Base-by-base conservation (phyloP, 2,113 vertebrate genomes). In the Lipophrys pholis region DNA sequence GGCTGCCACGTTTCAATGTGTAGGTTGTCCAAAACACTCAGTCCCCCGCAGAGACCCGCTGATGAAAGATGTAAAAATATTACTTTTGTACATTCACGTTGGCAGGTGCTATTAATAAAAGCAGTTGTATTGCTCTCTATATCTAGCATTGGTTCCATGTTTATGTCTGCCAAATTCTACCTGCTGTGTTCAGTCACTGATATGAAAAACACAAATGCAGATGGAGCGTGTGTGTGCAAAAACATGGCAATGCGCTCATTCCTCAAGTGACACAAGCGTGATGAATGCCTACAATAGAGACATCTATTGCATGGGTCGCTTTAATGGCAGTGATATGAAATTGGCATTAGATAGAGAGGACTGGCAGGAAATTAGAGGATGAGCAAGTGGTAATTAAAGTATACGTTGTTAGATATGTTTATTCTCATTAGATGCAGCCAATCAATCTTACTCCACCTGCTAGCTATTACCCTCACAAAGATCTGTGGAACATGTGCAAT, bases 401-500 rank as follows among this genome's bases (percentile, higher is more conserved):
- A 40, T 21, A 74, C 63, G 17, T 65, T 72, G 61, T 71, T 62
- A 17, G 54, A 64, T 52, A 57, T 66, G 60, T 87, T 89, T 85
- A 63, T 75, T 83, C 43, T 74, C 46, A 74, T 84, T 73, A 77
- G 64, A 59, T 56, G 59, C 12, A 59, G 55, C 16, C 54, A 63
- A 79, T 90, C 71, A 66, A 77, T 85, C 88, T 83, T 43, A 60
- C 21, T 59, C 43, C 8, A 76, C 42, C 55, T 69, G 69, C 65
- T 74, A 73, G 69, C 78, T 58, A 83, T 78, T 69, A 64, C 49
- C 55, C 39, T 78, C 69, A 82, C 77, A 78, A 83, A 81, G 60
- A 69, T 56, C 1, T 40, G 43, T 54, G 54, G 55, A 70, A 72
- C 76, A 80, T 39, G 65, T 46, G 57, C n/a, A 80, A 77, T 66